Evolutionary conservation across 1,140 invertebrate species (phyloP), one percentile per base, ranked within the genome.

Genomic region (Lutraria rhynchaena): DNA sequence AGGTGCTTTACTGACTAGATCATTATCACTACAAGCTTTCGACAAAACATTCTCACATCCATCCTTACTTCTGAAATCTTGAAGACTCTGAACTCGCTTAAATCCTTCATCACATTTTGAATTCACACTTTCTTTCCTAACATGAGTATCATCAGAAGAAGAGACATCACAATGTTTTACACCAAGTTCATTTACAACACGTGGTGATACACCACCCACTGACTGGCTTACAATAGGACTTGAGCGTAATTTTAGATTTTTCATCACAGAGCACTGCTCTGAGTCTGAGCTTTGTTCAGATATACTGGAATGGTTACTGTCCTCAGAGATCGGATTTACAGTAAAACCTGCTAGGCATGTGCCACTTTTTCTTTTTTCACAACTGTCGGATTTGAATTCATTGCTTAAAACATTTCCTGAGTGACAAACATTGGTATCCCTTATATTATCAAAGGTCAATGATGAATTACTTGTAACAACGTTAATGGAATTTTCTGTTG

Each of bases 221-320:
- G 76, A 80, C 27, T 80, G 76, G 58, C 60, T 75, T 19, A 22
- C 49, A 57, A 31, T 53, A 0, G 77, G 69, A 44, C 78, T 81
- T 19, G 83, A 69, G 49, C 86, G 83, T 41, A 88, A 82, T 35
- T 88, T 86, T 15, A 88, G 67, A 49, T 83, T 84, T 46, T 86
- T 88, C 35, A 88, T 85, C 29, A 83, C 81, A 44, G 77, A 83
- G 78, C 83, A 84, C 37, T 88, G 85, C 49, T 88, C 85, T 5
- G 87, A 88, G 49, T 88, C 87, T 15, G 87, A 87, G 67, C 87
- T 88, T 46, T 87, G 85, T 57, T 81, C 78, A 15, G 87, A 88
- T 0, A 86, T n/a, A 24, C 71, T 81, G 41, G 88, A 89, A 31
- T 88, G 87, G 57, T 89, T 89, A 77, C 88, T 89, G 71, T 89